These are phyloP conservation scores for Cheilosia grossa DNA, from an alignment of 2,888 invertebrate genomes.

Conservation along the genomic window DNA sequence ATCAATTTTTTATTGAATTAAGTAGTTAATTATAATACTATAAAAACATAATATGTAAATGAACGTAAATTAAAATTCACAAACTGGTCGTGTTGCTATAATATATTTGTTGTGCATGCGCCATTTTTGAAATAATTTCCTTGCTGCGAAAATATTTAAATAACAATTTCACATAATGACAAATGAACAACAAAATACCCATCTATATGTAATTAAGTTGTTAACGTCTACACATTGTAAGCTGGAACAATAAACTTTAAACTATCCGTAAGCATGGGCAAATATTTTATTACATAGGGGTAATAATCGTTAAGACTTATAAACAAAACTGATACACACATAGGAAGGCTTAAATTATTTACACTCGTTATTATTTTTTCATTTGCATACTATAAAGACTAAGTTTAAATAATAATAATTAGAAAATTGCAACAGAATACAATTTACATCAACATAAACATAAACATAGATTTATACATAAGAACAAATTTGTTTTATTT, in stretches of 20 bases:
- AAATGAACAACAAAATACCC: constrained; percentile 6
- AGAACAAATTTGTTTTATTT: constrained; percentile 15
- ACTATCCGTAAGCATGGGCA: constrained; percentile 26
- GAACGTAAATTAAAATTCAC: constrained; percentile 56
- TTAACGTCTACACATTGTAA: constrained; percentile 35
- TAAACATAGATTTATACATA: constrained; percentile 32
- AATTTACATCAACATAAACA: constrained; percentile 30
- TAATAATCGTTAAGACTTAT: constrained; percentile 49
- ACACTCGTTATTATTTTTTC: constrained; percentile 22
- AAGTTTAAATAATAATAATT: constrained; percentile 38
- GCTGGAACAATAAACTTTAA: constrained; percentile 21
- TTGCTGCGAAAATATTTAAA: neutral
- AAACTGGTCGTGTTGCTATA: constrained; percentile 56
- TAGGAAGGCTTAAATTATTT: constrained; percentile 37
- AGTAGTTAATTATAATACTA: constrained; percentile 55
- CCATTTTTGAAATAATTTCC: neutral
- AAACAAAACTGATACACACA: constrained; percentile 50
- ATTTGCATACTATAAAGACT: neutral
- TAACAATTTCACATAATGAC: constrained; percentile 8
- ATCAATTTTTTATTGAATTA: constrained; percentile 64
- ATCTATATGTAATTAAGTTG: constrained; percentile 15
- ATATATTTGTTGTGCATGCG: constrained; percentile 4
- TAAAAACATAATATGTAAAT: constrained; percentile 60
- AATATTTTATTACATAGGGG: constrained; percentile 44
- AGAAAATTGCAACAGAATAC: constrained; percentile 9